These are phyloP conservation scores for Sclerodermus sp. DNA, from an alignment of 2,888 invertebrate genomes.

Conservation along the genomic window DNA sequence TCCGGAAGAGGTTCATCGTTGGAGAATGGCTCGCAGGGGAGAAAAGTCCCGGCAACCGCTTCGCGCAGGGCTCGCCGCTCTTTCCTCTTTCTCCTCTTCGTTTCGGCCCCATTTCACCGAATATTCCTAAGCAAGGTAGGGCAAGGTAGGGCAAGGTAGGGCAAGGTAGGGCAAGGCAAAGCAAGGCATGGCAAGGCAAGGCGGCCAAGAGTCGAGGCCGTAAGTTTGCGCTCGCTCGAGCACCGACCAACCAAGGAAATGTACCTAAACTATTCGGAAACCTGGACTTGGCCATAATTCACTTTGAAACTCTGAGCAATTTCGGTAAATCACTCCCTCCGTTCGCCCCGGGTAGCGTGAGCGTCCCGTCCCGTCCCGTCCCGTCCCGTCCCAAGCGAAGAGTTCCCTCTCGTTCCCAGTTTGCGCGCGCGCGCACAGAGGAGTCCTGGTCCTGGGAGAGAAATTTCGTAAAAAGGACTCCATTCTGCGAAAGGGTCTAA, in stretches of 20 bases:
- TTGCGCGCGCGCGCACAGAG: neutral
- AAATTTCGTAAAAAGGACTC: too few species aligned
- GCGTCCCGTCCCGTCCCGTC: neutral
- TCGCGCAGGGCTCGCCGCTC: too few species aligned
- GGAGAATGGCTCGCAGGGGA: neutral
- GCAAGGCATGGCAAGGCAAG: too few species aligned
- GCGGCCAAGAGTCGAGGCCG: slow-evolving; percentile 4
- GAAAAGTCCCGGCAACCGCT: too few species aligned
- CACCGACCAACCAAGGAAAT: slow-evolving; percentile 10
- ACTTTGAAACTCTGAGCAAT: slow-evolving; percentile 33
- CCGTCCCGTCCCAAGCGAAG: too few species aligned
- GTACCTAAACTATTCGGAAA: slow-evolving; percentile 17
- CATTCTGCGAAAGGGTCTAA: too few species aligned
- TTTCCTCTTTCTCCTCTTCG: too few species aligned
- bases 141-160: too few species aligned
- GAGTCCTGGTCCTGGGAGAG: neutral
- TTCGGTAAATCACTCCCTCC: slow-evolving; percentile 31
- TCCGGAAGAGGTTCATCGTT: neutral
- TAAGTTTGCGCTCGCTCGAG: slow-evolving; percentile 6
- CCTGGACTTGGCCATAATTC: slow-evolving; percentile 24
- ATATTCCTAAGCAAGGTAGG: slow-evolving; percentile 14
- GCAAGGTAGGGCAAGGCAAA: too few species aligned
- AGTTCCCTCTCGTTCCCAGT: neutral
- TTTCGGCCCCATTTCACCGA: neutral
- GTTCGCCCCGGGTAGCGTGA: neutral